A percentile compares a stretch with the other conserved stretches of the same genome.
phyloP scores from a whole-genome alignment of 23 tunicate species.

The Trididemnum miniatum region DNA sequence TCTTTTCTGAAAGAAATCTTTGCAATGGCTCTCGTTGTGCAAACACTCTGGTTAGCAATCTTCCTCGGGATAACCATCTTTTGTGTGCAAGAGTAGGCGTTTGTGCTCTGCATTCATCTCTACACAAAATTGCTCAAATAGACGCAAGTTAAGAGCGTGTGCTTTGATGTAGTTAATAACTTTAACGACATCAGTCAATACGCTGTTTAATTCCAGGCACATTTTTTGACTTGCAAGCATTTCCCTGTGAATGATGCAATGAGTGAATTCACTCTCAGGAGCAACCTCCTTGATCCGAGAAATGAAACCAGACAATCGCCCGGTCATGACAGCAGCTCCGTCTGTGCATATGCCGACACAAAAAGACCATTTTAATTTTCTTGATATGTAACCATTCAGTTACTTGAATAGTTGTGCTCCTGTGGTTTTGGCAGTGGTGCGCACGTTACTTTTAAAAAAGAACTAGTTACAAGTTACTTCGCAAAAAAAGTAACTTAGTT shows the following conservation, averaged over 20 bases:
- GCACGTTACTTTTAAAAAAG: too few species aligned
- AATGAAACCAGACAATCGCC: constrained; percentile 51
- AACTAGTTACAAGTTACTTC: too few species aligned
- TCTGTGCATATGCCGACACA: constrained; percentile 64
- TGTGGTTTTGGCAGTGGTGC: too few species aligned
- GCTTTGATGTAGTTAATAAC: constrained; percentile 58
- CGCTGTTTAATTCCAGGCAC: constrained; percentile 18
- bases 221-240: constrained; percentile 51
- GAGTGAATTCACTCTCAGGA: constrained; percentile 34
- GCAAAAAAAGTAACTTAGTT: too few species aligned
- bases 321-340: constrained; percentile 71
- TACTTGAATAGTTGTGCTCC: constrained; percentile 48
- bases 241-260: constrained; percentile 63
- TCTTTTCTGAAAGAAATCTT: constrained; percentile 23
- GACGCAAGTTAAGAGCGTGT: constrained; percentile 55
- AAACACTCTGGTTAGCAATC: too few species aligned
- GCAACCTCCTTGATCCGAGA: constrained; percentile 39
- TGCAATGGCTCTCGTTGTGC: neutral
- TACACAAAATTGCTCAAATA: constrained; percentile 70
- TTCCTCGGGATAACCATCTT: constrained; percentile 15
- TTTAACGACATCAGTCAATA: constrained; percentile 51
- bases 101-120: constrained; percentile 48
- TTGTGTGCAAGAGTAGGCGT: constrained; percentile 41
- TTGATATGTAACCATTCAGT: constrained; percentile 29
- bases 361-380: constrained; percentile 37